phyloP scores from a whole-genome alignment of 2,113 vertebrate genomes.

The Toxotes jaculatrix region DNA sequence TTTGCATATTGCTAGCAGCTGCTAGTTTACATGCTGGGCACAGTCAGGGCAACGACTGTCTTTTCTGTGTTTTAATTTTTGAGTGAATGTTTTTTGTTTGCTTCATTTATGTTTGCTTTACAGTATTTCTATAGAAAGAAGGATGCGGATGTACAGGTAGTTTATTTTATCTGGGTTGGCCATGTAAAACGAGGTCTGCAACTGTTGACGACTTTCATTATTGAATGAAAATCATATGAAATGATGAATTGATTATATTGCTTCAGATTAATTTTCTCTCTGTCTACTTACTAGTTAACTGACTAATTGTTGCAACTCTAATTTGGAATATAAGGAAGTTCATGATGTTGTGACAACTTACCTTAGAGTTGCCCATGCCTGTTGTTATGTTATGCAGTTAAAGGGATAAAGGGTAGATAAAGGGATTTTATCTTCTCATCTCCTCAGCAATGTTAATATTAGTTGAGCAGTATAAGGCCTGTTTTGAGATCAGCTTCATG shows the following conservation, averaged over 20 bases:
- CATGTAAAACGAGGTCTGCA: not conserved
- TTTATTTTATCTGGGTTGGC: not conserved
- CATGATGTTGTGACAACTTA: not conserved
- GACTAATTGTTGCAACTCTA: not conserved
- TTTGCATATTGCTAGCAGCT: constrained; percentile 23
- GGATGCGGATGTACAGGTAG: no score
- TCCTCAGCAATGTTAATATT: not conserved
- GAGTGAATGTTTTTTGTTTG: no score
- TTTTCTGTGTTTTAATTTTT: no score
- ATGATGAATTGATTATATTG: not conserved
- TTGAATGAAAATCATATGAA: no score
- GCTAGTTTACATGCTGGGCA: constrained; percentile 41
- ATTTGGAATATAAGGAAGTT: not conserved
- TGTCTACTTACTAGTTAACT: not conserved
- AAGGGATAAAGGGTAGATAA: no score
- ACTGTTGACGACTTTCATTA: not conserved
- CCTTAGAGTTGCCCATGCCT: not conserved
- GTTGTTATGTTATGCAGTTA: no score
- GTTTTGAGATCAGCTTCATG: constrained; percentile 52
- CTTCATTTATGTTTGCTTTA: no score
- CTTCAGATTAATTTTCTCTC: not conserved
- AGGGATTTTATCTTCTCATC: not conserved
- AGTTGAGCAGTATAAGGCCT: constrained; percentile 6
- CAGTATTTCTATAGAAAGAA: not conserved
- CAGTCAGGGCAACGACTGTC: not conserved